Evolutionary conservation across 2,888 invertebrate genomes (phyloP).

Genomic region (Eupeodes luniger): DNA sequence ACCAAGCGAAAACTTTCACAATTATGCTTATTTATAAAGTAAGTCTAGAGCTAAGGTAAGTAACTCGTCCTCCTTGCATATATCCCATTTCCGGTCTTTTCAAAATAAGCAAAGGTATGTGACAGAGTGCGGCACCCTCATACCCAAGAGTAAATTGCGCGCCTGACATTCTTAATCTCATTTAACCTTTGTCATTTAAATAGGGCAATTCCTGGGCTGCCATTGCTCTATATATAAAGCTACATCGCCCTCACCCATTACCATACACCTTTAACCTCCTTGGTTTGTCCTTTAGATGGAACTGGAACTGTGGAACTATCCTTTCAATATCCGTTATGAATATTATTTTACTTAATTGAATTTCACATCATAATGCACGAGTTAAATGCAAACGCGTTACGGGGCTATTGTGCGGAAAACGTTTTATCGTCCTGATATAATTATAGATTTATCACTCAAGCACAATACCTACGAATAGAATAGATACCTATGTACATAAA

Average conservation of each 20-base stretch:
- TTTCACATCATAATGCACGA: slow-evolving; percentile 53
- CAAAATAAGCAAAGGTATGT: not conserved
- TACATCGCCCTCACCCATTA: too few relatives aligned
- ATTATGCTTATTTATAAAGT: too few relatives aligned
- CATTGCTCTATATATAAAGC: not conserved
- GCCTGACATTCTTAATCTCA: slow-evolving; percentile 11
- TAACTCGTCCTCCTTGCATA: too few relatives aligned
- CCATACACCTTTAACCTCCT: not conserved
- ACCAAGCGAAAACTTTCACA: too few relatives aligned
- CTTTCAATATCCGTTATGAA: slow-evolving; percentile 42
- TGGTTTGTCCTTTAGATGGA: not conserved
- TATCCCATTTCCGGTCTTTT: not conserved
- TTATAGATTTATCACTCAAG: slow-evolving; percentile 40
- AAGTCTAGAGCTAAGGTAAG: too few relatives aligned
- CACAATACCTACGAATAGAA: not conserved
- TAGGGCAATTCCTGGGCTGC: not conserved
- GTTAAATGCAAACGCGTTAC: slow-evolving; percentile 32
- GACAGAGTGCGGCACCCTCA: not conserved
- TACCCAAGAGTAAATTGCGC: slow-evolving; percentile 4
- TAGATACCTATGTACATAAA: too few relatives aligned
- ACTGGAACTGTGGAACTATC: slow-evolving; percentile 34
- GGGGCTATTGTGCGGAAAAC: slow-evolving; percentile 41
- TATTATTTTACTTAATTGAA: slow-evolving; percentile 59
- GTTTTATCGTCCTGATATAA: slow-evolving; percentile 60
- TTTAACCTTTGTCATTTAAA: slow-evolving; percentile 27